These are phyloP conservation scores for Platyscapa corneri DNA, from an alignment of 1,140 invertebrate species.

Conservation along the genomic window DNA sequence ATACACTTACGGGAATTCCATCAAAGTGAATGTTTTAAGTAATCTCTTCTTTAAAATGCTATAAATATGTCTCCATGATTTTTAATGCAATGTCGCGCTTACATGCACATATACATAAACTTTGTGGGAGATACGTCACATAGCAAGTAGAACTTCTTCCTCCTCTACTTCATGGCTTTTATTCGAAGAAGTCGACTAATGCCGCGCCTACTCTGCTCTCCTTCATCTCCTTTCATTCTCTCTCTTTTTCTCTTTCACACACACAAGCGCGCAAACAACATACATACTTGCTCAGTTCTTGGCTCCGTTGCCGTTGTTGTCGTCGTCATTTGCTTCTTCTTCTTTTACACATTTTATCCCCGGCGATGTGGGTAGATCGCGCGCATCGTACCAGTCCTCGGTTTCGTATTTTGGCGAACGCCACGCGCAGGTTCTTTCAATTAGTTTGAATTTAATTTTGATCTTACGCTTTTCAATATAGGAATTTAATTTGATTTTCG, in stretches of 20 bases:
- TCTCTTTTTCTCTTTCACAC: conserved; percentile 11
- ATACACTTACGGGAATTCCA: neutral
- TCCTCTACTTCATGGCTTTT: conserved; percentile 3
- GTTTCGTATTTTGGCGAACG: conserved; percentile 57
- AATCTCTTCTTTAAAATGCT: neutral
- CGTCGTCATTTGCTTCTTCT: conserved; percentile 10
- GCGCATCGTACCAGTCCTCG: conserved; percentile 49
- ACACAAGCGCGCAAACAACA: neutral
- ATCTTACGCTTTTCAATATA: neutral
- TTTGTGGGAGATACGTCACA: neutral
- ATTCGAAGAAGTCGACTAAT: neutral
- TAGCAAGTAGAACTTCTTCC: neutral
- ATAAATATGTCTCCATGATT: neutral
- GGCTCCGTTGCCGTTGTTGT: conserved; percentile 4
- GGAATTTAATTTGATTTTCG: neutral
- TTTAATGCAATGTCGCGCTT: neutral
- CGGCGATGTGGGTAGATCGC: conserved; percentile 33
- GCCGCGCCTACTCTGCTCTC: neutral
- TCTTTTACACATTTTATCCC: conserved; percentile 45
- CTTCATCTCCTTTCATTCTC: neutral
- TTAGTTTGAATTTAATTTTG: neutral
- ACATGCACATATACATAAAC: neutral
- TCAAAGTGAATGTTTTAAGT: neutral
- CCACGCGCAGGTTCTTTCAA: conserved; percentile 46
- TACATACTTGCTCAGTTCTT: neutral